These are phyloP conservation scores for Propithecus perrieri DNA, from an alignment of 2,797 vertebrate genomes.

Conservation along the genomic window DNA sequence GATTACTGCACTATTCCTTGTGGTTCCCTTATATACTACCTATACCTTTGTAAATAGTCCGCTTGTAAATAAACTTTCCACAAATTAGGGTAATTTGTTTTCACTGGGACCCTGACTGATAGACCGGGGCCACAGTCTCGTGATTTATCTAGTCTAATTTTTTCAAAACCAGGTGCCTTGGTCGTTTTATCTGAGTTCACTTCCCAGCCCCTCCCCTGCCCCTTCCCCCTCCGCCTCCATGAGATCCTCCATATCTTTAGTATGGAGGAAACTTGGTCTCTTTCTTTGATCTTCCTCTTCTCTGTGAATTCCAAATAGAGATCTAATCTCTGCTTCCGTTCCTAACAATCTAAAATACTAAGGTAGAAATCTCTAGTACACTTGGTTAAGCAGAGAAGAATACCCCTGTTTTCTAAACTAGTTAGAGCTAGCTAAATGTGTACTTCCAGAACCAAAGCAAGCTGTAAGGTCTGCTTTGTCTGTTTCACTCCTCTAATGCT, in stretches of 20 bases:
- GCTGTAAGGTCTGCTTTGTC: background rate
- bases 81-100: background rate
- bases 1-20: background rate
- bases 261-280: background rate
- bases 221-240: rapidly evolving
- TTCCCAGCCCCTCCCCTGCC: background rate
- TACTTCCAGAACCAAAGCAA: background rate
- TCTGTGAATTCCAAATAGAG: conserved; percentile 1
- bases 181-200: background rate
- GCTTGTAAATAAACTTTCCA: background rate
- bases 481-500: background rate
- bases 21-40: background rate
- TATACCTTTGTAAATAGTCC: background rate
- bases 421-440: background rate
- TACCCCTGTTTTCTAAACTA: background rate
- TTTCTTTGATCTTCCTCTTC: background rate
- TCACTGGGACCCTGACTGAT: background rate
- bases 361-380: background rate
- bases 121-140: background rate
- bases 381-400: background rate
- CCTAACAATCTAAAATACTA: background rate
- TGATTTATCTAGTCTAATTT: background rate
- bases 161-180: background rate
- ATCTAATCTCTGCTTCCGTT: background rate
- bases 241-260: background rate